Evolutionary conservation across 2,113 vertebrate species (phyloP).

Genomic region (Phalacrocorax aristotelis): DNA sequence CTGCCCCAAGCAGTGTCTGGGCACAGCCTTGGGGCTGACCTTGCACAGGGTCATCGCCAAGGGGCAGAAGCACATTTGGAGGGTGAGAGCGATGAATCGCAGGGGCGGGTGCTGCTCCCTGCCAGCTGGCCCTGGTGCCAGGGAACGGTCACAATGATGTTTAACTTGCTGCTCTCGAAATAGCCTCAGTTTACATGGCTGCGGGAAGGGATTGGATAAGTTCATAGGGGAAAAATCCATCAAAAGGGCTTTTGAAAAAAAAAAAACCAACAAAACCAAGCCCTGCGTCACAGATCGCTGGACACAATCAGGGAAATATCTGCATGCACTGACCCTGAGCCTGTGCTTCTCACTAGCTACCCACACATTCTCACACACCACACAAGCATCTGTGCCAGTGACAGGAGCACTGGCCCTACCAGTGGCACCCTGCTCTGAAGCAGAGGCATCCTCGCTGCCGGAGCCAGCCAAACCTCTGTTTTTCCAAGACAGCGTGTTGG

Average conservation of each 20-base stretch:
- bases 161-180: slow-evolving; percentile 51
- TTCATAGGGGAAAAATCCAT: slow-evolving; percentile 36
- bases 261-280: not conserved
- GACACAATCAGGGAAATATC: not conserved
- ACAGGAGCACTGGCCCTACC: not conserved
- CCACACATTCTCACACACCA: too few species aligned
- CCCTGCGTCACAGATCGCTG: not conserved
- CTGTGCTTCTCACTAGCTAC: not conserved
- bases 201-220: not conserved
- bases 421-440: accelerated
- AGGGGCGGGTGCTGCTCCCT: not conserved
- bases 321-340: accelerated
- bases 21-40: not conserved
- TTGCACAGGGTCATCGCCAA: accelerated
- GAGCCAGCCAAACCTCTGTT: not conserved
- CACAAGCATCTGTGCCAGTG: not conserved
- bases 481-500: not conserved
- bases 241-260: not conserved
- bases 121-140: slow-evolving; percentile 16
- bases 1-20: not conserved
- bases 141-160: not conserved
- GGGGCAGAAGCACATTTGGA: not conserved
- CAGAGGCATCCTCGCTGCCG: not conserved
- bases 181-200: slow-evolving; percentile 25
- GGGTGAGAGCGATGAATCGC: not conserved